phyloP scores from a whole-genome alignment of 2,113 vertebrate species.

The Typhlomys cinereus region DNA sequence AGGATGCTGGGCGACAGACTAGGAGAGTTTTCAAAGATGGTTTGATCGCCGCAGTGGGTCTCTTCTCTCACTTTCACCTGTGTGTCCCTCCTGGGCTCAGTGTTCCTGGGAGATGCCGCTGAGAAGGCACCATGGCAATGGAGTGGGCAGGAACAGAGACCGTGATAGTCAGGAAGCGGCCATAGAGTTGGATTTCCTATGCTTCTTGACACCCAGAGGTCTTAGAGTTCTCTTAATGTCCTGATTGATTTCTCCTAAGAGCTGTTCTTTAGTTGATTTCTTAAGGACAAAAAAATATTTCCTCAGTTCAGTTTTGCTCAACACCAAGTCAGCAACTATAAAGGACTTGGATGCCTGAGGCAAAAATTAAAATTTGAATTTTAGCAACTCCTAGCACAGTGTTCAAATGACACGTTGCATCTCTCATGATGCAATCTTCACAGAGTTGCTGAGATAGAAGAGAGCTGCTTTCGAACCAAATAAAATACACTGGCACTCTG shows the following conservation, averaged over 20 bases:
- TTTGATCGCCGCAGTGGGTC: fast-evolving
- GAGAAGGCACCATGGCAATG: fast-evolving
- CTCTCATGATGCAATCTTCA: no score
- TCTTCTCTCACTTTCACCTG: background rate
- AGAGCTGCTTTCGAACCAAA: no score
- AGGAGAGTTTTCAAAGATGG: background rate
- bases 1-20: fast-evolving
- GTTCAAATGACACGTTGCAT: no score
- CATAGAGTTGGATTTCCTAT: background rate
- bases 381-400: no score
- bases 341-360: no score
- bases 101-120: background rate
- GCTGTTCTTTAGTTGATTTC: background rate
- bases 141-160: background rate
- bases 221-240: background rate
- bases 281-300: background rate
- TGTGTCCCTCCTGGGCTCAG: background rate
- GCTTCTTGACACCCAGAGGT: background rate
- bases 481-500: no score
- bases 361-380: no score
- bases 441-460: no score
- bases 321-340: no score
- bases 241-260: background rate
- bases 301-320: background rate
- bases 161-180: background rate